These are phyloP conservation scores for Rafetus swinhoei DNA, from an alignment of 2,113 vertebrate genomes.

Conservation along the genomic window DNA sequence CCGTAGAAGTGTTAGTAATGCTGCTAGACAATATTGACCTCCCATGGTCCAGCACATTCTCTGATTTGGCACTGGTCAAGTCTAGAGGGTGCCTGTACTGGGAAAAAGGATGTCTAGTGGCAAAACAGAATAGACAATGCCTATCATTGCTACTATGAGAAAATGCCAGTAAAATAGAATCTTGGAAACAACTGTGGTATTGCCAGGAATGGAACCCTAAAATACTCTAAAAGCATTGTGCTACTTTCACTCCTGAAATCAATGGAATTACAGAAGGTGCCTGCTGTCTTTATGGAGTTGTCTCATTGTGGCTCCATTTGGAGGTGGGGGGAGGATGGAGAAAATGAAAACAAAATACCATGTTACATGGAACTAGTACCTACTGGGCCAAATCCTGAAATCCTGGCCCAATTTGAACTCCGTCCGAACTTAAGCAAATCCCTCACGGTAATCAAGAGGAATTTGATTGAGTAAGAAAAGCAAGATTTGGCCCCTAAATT, in stretches of 20 bases:
- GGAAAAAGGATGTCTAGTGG: neutral
- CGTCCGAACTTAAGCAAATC: neutral
- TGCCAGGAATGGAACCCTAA: neutral
- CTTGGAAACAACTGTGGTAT: neutral
- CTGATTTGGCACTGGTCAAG: too few relatives aligned
- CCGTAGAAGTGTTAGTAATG: too few relatives aligned
- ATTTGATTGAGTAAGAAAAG: constrained; percentile 7
- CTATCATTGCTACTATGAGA: neutral
- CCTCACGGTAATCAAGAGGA: constrained; percentile 3
- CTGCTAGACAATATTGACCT: too few relatives aligned
- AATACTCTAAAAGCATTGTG: neutral
- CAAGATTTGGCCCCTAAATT: constrained; percentile 35
- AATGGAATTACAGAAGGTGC: neutral
- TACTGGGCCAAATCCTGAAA: neutral
- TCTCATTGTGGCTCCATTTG: neutral
- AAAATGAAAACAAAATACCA: neutral
- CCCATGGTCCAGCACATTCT: too few relatives aligned
- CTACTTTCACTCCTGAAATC: neutral
- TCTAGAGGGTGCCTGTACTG: too few relatives aligned
- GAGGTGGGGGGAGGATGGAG: neutral
- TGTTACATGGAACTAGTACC: neutral
- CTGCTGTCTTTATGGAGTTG: neutral
- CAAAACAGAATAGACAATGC: neutral
- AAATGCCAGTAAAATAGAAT: neutral
- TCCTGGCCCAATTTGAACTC: neutral